Conservation (phyloP, 2,888 invertebrate species). For the Candidula unifasciata region DNA sequence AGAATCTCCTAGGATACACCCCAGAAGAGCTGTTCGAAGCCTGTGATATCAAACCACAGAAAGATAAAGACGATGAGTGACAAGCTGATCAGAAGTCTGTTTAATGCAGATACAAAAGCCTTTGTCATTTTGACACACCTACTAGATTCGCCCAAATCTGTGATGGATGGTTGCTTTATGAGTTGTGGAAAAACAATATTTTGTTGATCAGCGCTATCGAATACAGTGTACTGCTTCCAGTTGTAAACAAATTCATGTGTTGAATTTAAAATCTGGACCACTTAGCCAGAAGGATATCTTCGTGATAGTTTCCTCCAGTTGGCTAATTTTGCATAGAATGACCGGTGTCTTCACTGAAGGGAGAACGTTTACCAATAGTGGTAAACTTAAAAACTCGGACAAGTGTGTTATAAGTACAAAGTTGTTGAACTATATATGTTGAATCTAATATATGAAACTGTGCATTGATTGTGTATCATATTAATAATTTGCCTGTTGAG, state of each 20-base stretch:
- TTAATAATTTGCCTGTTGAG: too few species aligned
- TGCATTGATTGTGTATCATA: too few species aligned
- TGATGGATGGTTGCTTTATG: background rate
- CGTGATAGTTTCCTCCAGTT: too few species aligned
- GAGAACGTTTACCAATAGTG: too few species aligned
- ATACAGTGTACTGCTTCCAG: background rate
- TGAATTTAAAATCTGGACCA: background rate
- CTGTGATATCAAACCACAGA: slow-evolving; percentile 76
- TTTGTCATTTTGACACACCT: background rate
- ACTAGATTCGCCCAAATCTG: background rate
- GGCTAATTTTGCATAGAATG: too few species aligned
- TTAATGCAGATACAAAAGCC: background rate
- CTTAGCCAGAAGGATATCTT: too few species aligned
- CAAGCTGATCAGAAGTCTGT: too few species aligned
- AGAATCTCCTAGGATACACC: slow-evolving; percentile 94
- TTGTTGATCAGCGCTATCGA: background rate
- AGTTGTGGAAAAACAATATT: background rate
- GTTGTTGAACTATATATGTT: too few species aligned
- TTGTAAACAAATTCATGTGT: background rate
- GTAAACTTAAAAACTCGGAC: too few species aligned
- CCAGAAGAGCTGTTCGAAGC: slow-evolving; percentile 95
- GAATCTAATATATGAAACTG: too few species aligned
- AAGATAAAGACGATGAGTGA: slow-evolving; percentile 76
- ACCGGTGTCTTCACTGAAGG: too few species aligned
- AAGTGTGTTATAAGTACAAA: too few species aligned